Base-by-base conservation (phyloP, 1,140 invertebrate species). In the Drosophila sp. region DNA sequence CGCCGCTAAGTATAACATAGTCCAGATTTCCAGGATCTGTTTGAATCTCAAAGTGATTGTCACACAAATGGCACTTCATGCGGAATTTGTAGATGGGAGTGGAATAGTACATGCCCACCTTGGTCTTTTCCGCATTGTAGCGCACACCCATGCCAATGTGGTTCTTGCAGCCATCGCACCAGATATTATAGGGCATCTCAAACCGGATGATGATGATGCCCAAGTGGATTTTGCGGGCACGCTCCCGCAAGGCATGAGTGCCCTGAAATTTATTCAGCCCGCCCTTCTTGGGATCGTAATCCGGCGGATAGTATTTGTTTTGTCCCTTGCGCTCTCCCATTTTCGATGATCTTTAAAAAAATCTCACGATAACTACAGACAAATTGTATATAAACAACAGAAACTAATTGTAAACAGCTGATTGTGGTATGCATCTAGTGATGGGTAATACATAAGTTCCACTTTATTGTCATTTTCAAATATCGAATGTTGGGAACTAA, bases 121-220 rank as follows among this genome's bases (percentile, higher is more conserved):
- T 99, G 4, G 95, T 98, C 92, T 99, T 99, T 92, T 99, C 98
- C 4, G 99, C 98, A 94, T 99, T 99, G 91, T 99, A 99, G 64
- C 97, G 94, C 0, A 99, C 99, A 27, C 99, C 98, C 84, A 89
- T 89, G 29, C 98, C 99, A 76, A 99, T 98, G 91, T 99, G 99
- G 93, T 99, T 99, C 60, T 96, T 96, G 92, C 99, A 99, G 32
- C 98, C 98, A 60, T 98, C 96, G 87, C 98, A 99, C 98, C 98
- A 99, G 76, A 99, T 99, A 93, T 99, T 99, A 85, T 98, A 99
- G 1, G 99, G 99, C 98, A 99, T 99, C 93, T 99, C 99, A 95
- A 99, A 99, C 65, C 98, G 95, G 75, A 99, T 99, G 56, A 99
- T 98, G 40, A 99, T 95, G 73, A 99, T 99, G 11, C 99, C 99